Conservation (phyloP, 2,113 vertebrate genomes). For the Apeltes quadracus region DNA sequence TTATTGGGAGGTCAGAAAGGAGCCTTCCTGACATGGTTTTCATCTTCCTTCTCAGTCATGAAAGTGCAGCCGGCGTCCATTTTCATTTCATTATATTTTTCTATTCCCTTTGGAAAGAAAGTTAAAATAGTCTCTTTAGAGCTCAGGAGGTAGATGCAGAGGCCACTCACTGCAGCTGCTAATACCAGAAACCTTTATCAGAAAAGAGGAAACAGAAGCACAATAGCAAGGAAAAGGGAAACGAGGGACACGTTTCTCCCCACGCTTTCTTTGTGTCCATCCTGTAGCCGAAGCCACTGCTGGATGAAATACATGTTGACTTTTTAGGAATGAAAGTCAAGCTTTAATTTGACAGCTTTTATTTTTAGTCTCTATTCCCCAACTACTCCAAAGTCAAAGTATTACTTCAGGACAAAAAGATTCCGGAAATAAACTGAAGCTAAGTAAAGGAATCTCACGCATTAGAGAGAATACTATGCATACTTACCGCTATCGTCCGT, state of each 20-base stretch:
- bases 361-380: background rate
- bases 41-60: background rate
- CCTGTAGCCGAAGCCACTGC: constrained; percentile 22
- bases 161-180: background rate
- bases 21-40: constrained; percentile 5
- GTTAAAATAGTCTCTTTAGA: too few species aligned
- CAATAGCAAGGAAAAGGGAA: constrained; percentile 53
- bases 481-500: constrained; percentile 45
- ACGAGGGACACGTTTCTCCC: constrained; percentile 33
- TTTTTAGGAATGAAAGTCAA: constrained; percentile 36
- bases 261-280: constrained; percentile 24
- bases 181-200: constrained; percentile 31
- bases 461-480: constrained; percentile 29
- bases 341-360: background rate
- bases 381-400: background rate
- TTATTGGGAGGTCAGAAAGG: constrained; percentile 44
- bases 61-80: background rate
- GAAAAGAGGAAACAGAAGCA: constrained; percentile 47
- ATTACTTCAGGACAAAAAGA: background rate
- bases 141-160: too few species aligned
- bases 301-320: constrained; percentile 16
- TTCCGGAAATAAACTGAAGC: constrained; percentile 37
- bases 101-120: background rate
- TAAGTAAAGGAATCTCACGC: constrained; percentile 49
- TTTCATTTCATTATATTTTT: background rate